Evolutionary conservation across 2,888 invertebrate genomes (phyloP).

Genomic region (Hermodice carunculata): DNA sequence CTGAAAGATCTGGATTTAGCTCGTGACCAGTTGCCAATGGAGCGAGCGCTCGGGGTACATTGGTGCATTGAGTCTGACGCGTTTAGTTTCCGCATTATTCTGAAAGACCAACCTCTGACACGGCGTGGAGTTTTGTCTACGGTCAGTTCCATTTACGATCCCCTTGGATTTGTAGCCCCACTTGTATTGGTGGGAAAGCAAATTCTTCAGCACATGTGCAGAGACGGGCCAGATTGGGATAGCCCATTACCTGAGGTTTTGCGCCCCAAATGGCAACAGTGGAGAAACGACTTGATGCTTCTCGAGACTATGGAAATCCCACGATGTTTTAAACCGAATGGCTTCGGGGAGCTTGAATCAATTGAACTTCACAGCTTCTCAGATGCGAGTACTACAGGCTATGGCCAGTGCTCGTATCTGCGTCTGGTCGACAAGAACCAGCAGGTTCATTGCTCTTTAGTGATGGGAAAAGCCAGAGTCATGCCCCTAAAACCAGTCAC

Average conservation of each 20-base stretch:
- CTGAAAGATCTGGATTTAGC: background rate
- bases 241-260: conserved; percentile 22
- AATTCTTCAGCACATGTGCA: conserved; percentile 38
- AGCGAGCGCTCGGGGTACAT: conserved; percentile 24
- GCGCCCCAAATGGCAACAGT: background rate
- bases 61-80: conserved; percentile 42
- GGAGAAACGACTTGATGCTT: background rate
- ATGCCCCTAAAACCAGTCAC: conserved; percentile 38
- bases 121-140: conserved; percentile 40
- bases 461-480: conserved; percentile 41
- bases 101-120: conserved; percentile 34
- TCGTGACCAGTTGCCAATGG: background rate
- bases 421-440: conserved; percentile 23
- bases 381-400: conserved; percentile 39
- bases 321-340: conserved; percentile 29
- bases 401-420: conserved; percentile 43
- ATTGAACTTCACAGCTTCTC: conserved; percentile 42
- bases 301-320: background rate
- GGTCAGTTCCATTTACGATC: conserved; percentile 42
- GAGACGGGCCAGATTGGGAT: conserved; percentile 37
- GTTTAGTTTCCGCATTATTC: conserved; percentile 35
- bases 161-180: conserved; percentile 43
- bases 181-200: conserved; percentile 35
- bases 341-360: conserved; percentile 28
- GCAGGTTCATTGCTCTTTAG: conserved; percentile 33